Conservation (phyloP, 53 echinoderm and acorn worm species). For the Crossaster papposus region DNA sequence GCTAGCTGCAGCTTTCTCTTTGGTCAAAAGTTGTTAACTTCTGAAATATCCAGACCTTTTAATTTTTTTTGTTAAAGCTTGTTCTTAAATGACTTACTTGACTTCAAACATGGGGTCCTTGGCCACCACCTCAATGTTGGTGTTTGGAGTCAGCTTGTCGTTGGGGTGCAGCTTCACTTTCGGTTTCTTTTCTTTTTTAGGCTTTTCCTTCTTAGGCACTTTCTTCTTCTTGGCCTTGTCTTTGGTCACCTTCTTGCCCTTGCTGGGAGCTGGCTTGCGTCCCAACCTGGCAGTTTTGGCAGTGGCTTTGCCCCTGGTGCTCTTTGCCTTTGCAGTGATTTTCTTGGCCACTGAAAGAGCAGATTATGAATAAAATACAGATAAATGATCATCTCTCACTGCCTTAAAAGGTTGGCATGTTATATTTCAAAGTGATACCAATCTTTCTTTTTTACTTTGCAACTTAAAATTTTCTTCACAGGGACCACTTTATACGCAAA, state of each 20-base stretch:
- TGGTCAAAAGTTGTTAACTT: no score
- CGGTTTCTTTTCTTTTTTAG: constrained; percentile 56
- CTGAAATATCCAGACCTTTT: neutral
- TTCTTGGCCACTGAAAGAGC: constrained; percentile 41
- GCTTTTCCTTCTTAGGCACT: constrained; percentile 59
- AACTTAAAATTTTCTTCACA: no score
- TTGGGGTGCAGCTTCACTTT: constrained; percentile 75
- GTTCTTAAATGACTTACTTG: constrained; percentile 70
- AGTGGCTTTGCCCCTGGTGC: constrained; percentile 45
- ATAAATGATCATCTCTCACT: neutral
- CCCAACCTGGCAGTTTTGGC: constrained; percentile 37
- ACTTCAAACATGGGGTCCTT: constrained; percentile 92
- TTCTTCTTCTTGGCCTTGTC: constrained; percentile 56
- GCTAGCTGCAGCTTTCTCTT: no score
- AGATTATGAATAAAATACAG: neutral
- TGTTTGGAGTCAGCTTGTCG: constrained; percentile 74
- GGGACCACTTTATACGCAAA: no score
- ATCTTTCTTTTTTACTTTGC: no score
- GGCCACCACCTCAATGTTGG: constrained; percentile 77
- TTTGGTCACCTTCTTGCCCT: constrained; percentile 20
- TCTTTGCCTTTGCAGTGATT: constrained; percentile 52
- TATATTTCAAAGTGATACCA: no score
- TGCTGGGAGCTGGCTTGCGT: constrained; percentile 12
- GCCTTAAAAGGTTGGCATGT: no score
- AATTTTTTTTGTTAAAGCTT: neutral